Conservation (phyloP, 2,113 vertebrate species). For the Hiodon tergisus region DNA sequence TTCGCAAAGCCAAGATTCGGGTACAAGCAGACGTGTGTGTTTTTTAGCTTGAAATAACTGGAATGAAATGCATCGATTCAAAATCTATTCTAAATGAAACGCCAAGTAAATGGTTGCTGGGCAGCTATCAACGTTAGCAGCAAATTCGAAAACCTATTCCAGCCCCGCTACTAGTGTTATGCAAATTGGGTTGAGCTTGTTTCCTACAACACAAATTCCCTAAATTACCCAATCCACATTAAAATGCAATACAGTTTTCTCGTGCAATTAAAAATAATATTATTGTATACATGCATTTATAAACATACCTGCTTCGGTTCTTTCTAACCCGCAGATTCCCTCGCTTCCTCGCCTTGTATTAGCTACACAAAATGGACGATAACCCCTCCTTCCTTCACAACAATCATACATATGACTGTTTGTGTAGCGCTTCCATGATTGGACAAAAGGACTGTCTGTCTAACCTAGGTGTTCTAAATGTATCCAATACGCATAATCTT, state of each 20-base stretch:
- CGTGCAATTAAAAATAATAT: background rate
- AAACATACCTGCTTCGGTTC: slow-evolving; percentile 11
- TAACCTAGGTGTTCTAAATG: background rate
- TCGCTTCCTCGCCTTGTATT: background rate
- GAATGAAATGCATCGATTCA: too few relatives aligned
- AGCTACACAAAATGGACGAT: slow-evolving; percentile 24
- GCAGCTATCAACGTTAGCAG: too few relatives aligned
- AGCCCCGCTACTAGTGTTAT: too few relatives aligned
- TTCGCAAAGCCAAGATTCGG: too few relatives aligned
- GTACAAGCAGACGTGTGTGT: too few relatives aligned
- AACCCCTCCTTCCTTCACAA: slow-evolving; percentile 11
- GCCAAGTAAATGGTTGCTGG: too few relatives aligned
- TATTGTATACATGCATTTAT: background rate
- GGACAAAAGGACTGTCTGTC: background rate
- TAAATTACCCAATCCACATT: background rate
- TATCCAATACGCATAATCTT: background rate
- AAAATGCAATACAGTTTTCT: background rate
- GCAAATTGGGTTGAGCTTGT: too few relatives aligned
- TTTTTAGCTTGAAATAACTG: too few relatives aligned
- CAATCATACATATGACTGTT: background rate
- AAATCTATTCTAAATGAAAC: too few relatives aligned
- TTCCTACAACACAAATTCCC: too few relatives aligned
- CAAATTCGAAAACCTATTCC: too few relatives aligned
- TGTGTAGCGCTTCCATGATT: background rate
- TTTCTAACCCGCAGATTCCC: slow-evolving; percentile 13